Base-by-base conservation (phyloP, 2,888 invertebrate species). In the Cerceris rybyensis region DNA sequence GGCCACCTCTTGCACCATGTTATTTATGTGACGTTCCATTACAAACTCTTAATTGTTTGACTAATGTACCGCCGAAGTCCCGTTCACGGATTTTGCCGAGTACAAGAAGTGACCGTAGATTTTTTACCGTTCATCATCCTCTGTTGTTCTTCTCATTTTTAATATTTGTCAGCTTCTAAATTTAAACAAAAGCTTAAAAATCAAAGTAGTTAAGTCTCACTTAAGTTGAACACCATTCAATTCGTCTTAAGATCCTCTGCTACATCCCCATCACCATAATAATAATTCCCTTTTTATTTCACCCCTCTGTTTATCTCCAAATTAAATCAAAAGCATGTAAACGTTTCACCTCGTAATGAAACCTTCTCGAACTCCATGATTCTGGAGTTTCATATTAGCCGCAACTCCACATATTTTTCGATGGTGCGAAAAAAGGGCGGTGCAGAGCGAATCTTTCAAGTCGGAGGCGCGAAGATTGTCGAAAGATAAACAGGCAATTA, bases 21-120 rank as follows among this genome's bases (percentile, higher is more conserved):
- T 89, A 85, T 85, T 85, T 85, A 85, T 85, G 85, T 90, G 91
- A 92, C 91, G 89, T 92, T 90, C 87, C 90, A 91, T 91, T 91
- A 91, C 88, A 84, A 87, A 88, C 87, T 87, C 90, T 90, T 92
- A 91, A 92, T 91, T 91, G 91, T 91, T 91, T 91, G 89, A 91
- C 90, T 91, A 91, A 91, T 91, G 89, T 85, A 78, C 84, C 76
- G 84, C 85, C 77, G 59, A 70, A 68, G 75, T 55, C 17, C 16
- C 49, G 67, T 71, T 66, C 58, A 13, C 65, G 42, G 43, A 50
- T 67, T 50, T 41, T 60, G 49, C 39, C 54, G 11, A 43, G 41
- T 4, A 41, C 63, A 49, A 42, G 57, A 52, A 50, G 60, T 5
- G 14, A 0, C 41, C 9, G 39, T 11, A 17, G 52, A 41, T 46